Evolutionary conservation across 2,888 invertebrate species (phyloP).

Genomic region (Coleophora deauratella): DNA sequence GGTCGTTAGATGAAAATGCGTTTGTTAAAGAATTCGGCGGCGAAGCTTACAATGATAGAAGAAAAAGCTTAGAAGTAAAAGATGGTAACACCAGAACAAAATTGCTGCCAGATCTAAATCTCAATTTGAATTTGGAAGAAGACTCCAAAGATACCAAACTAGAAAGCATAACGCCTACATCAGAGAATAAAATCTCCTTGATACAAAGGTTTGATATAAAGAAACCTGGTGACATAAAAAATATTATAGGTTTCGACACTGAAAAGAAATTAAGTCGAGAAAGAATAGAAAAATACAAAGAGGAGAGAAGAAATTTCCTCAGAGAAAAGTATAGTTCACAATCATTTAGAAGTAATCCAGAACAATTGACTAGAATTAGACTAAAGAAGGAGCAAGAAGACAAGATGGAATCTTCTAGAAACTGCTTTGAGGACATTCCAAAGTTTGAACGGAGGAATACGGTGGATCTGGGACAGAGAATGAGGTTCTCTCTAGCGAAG

Average conservation of each 20-base stretch:
- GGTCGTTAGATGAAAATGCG: slow-evolving; percentile 83
- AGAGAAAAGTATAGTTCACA: slow-evolving; percentile 91
- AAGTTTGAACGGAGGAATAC: slow-evolving; percentile 66
- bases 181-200: slow-evolving; percentile 76
- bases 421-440: slow-evolving; percentile 38
- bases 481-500: slow-evolving; percentile 55
- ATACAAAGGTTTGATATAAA: slow-evolving; percentile 66
- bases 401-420: slow-evolving; percentile 33
- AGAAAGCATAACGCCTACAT: slow-evolving; percentile 71
- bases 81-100: slow-evolving; percentile 76
- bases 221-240: slow-evolving; percentile 42
- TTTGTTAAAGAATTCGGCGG: slow-evolving; percentile 79
- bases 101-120: slow-evolving; percentile 54
- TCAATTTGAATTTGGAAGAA: slow-evolving; percentile 46
- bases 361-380: slow-evolving; percentile 59
- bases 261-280: slow-evolving; percentile 82
- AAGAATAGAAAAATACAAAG: slow-evolving; percentile 92
- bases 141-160: slow-evolving; percentile 22
- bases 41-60: slow-evolving; percentile 46
- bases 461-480: slow-evolving; percentile 60
- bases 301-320: slow-evolving; percentile 88
- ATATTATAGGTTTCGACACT: slow-evolving; percentile 51
- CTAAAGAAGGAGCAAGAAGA: slow-evolving; percentile 45
- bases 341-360: slow-evolving; percentile 80
- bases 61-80: slow-evolving; percentile 78